Evolutionary conservation across 2,113 vertebrate genomes (phyloP).

Genomic region (Coregonus clupeaformis): DNA sequence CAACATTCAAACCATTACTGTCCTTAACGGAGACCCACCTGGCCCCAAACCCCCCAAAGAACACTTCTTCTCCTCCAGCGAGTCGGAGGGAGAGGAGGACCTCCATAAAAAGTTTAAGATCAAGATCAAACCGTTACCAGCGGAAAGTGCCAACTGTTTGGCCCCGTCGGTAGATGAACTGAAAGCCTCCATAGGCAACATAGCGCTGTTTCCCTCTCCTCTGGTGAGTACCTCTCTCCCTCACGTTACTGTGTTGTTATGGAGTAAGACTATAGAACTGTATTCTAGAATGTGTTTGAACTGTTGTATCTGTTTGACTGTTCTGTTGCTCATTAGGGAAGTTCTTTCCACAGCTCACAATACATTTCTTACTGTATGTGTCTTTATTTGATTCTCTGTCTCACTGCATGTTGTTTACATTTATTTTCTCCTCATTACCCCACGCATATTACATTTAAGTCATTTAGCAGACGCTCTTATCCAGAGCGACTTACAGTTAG

Average conservation of each 20-base stretch:
- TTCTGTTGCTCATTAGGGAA: too few relatives aligned
- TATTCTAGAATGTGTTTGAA: too few relatives aligned
- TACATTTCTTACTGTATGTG: background rate
- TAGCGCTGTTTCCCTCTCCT: constrained; percentile 89
- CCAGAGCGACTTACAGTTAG: too few relatives aligned
- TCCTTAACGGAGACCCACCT: constrained; percentile 83
- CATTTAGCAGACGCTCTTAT: too few relatives aligned
- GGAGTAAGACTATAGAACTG: too few relatives aligned
- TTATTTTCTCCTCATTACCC: background rate
- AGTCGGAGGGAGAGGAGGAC: constrained; percentile 94
- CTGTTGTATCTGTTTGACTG: too few relatives aligned
- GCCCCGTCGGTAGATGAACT: constrained; percentile 88
- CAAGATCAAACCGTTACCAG: constrained; percentile 89
- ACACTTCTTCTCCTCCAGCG: constrained; percentile 96
- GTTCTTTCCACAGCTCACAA: background rate
- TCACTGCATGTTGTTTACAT: background rate
- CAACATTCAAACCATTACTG: constrained; percentile 12
- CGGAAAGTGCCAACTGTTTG: constrained; percentile 71
- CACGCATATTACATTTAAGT: too few relatives aligned
- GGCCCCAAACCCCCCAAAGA: constrained; percentile 81
- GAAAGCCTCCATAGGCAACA: constrained; percentile 93
- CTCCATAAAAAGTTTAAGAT: constrained; percentile 95
- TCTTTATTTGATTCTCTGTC: background rate
- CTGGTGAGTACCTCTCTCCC: constrained; percentile 82
- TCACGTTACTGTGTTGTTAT: background rate